phyloP scores from a whole-genome alignment of 2,888 invertebrate species.

The Luperina testacea region DNA sequence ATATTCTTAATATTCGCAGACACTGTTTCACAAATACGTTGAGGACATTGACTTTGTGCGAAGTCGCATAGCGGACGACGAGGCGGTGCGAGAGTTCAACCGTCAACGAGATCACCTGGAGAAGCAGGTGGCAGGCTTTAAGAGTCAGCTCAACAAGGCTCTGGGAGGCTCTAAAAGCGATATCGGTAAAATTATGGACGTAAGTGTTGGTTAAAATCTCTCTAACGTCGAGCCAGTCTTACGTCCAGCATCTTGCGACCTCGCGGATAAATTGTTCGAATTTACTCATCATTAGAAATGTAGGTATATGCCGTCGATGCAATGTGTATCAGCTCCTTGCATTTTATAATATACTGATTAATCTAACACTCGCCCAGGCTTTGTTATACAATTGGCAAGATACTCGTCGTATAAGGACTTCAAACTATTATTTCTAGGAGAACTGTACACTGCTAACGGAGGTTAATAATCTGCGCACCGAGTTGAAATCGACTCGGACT shows the following conservation, averaged over 20 bases:
- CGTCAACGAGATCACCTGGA: slow-evolving; percentile 96
- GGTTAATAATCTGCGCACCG: slow-evolving; percentile 93
- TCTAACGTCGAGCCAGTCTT: background rate
- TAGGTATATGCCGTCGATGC: background rate
- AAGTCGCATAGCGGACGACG: slow-evolving; percentile 92
- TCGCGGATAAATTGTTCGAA: background rate
- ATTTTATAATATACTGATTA: slow-evolving; percentile 2
- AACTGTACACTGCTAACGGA: slow-evolving; percentile 94
- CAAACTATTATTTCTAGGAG: slow-evolving; percentile 85
- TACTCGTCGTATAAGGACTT: background rate
- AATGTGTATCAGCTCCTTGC: background rate
- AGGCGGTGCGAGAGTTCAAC: slow-evolving; percentile 93
- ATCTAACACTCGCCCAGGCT: background rate
- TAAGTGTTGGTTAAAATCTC: slow-evolving; percentile 56
- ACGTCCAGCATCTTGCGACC: background rate
- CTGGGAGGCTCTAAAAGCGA: slow-evolving; percentile 88
- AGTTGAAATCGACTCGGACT: slow-evolving; percentile 92
- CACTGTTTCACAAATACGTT: slow-evolving; percentile 93
- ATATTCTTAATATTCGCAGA: slow-evolving; percentile 73
- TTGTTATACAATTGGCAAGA: background rate
- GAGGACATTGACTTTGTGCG: slow-evolving; percentile 92
- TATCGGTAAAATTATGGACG: slow-evolving; percentile 92
- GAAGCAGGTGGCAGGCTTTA: slow-evolving; percentile 85
- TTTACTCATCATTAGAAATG: slow-evolving; percentile 4
- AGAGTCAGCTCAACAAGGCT: slow-evolving; percentile 79